Base-by-base conservation (phyloP, 2,113 vertebrate genomes). In the Daphoenositta chrysoptera region DNA sequence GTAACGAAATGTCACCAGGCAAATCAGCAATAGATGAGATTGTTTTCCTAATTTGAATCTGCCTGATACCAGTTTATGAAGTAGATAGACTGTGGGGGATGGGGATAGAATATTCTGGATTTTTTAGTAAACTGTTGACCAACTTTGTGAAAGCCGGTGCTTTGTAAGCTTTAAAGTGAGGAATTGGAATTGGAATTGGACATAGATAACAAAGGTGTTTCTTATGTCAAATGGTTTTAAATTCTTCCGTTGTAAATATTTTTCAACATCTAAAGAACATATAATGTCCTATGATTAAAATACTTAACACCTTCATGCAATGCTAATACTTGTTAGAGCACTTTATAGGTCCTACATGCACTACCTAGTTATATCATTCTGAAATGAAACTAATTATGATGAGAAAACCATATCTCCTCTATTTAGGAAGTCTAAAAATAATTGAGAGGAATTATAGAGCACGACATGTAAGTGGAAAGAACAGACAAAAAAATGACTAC, bases 31-130 rank as follows among this genome's bases (percentile, higher is more conserved):
- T 33, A 77, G 9, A 82, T 24, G 15, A 47, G 39, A 63, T 50
- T 68, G 7, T 56, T 86, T 92, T 83, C 24, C 39, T 68, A 42
- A 22, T 71, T 80, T 22, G 24, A 45, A 66, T 68, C 18, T 50
- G 10, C 37, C 45, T 40, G 13, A 45, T 45, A 10, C 6, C 3
- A 6, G 9, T 87, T 91, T 71, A 27, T 48, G 30, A 66, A 60
- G 18, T 13, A 82, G 37, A 47, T 10, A 51, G 4, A 11, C 1
- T 1, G 11, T 4, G 4, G 11, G 4, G 16, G 6, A 27, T 35
- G 10, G 5, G 9, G 27, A 44, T 13, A 56, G 76, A 69, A 40
- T n/a, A 64, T 39, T 76, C 61, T 23, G 26, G 66, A 42, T 2
- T 14, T 80, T 76, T 83, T 53, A 51, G 35, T 51, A 80, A 57